Evolutionary conservation across 2,113 vertebrate species (phyloP).

Genomic region (Neogale vison): DNA sequence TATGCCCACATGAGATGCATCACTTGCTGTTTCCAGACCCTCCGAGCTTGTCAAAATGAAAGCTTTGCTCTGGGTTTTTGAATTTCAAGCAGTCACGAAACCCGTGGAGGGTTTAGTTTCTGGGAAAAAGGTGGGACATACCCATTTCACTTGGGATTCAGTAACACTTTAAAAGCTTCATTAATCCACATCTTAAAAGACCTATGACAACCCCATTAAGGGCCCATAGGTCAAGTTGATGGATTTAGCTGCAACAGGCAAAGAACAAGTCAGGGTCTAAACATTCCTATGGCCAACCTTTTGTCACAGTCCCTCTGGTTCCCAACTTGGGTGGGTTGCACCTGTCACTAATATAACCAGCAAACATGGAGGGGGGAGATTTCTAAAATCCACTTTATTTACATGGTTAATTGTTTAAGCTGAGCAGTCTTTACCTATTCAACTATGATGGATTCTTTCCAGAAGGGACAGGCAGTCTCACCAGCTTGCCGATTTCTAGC

Average conservation of each 20-base stretch:
- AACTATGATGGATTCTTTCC: slow-evolving; percentile 58
- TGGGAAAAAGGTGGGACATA: background rate
- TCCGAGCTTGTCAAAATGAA: background rate
- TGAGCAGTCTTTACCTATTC: slow-evolving; percentile 33
- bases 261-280: background rate
- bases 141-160: background rate
- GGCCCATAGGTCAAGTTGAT: slow-evolving; percentile 13
- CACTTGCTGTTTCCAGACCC: background rate
- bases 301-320: background rate
- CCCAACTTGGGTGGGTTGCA: background rate
- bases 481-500: background rate
- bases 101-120: background rate
- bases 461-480: slow-evolving; percentile 51
- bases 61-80: background rate
- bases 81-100: slow-evolving; percentile 23
- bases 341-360: background rate
- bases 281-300: background rate
- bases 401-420: slow-evolving; percentile 46
- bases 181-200: slow-evolving; percentile 31
- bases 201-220: background rate
- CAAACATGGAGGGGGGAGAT: background rate
- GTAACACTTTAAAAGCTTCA: background rate
- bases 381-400: slow-evolving; percentile 59
- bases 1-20: rapidly evolving
- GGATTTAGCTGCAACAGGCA: background rate